Percentiles rank a stretch among this genome's conserved stretches.
Conservation (phyloP, 2,113 vertebrate species). For the Carollia perspicillata region DNA sequence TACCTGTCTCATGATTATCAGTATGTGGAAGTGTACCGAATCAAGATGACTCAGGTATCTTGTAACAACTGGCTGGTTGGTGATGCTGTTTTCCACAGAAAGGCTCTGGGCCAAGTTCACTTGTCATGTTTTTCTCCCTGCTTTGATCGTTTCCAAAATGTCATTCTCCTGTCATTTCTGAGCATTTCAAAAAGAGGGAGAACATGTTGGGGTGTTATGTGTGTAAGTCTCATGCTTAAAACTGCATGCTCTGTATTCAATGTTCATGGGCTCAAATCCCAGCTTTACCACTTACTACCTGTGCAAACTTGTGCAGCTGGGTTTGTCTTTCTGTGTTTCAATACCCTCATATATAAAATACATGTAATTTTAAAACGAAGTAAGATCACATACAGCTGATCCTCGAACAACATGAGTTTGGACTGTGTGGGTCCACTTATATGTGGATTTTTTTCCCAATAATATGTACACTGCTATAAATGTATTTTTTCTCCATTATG, state of each 20-base stretch:
- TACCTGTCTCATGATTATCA: not conserved
- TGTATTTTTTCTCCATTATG: not conserved
- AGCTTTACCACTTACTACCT: not conserved
- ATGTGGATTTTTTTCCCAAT: not conserved
- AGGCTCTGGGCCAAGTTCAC: not conserved
- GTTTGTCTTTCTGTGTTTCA: not conserved
- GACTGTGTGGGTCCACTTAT: not conserved
- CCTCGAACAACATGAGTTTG: not conserved
- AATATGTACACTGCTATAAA: not conserved
- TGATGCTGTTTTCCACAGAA: not conserved
- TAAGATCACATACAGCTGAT: not conserved
- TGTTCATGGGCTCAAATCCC: not conserved
- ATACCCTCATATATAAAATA: not conserved
- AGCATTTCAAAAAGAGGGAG: not conserved
- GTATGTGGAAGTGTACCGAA: not conserved
- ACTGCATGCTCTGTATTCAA: not conserved
- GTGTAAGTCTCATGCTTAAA: not conserved
- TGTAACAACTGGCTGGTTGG: not conserved
- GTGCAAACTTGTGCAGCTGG: not conserved
- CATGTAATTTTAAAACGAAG: not conserved
- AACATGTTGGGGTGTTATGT: not conserved
- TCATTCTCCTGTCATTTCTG: not conserved
- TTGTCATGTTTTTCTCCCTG: not conserved
- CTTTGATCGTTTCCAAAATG: not conserved
- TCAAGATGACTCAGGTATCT: not conserved